These are phyloP conservation scores for Adineta ricciae DNA, from an alignment of 2,888 invertebrate genomes.

Conservation along the genomic window DNA sequence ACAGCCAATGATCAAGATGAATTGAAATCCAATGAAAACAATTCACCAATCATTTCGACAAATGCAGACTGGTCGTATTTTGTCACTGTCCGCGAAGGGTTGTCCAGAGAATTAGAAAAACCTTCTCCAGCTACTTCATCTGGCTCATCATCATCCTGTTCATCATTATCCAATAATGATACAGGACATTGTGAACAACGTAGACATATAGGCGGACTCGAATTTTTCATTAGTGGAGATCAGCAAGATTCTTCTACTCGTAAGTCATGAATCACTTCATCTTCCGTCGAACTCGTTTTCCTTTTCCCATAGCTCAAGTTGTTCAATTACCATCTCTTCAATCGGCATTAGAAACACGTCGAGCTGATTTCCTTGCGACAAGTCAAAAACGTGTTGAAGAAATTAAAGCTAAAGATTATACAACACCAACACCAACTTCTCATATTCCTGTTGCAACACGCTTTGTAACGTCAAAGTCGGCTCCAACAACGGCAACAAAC, in stretches of 20 bases:
- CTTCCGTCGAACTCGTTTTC: neutral
- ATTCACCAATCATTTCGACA: neutral
- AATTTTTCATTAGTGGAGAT: neutral
- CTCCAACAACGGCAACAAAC: neutral
- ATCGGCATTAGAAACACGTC: neutral
- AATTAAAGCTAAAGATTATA: conserved; percentile 11
- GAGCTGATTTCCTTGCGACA: neutral
- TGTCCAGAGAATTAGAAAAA: neutral
- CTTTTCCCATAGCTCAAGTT: neutral
- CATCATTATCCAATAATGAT: neutral
- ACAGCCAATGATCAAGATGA: neutral
- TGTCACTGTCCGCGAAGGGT: neutral
- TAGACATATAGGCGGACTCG: neutral
- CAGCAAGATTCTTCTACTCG: neutral
- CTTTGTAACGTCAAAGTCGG: neutral
- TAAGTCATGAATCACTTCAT: neutral
- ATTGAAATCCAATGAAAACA: neutral
- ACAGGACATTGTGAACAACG: neutral
- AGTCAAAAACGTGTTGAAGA: conserved; percentile 6
- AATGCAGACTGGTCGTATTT: neutral
- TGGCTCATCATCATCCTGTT: neutral
- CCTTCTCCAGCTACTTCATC: neutral
- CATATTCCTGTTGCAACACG: neutral
- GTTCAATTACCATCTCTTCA: neutral
- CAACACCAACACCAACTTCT: neutral